Evolutionary conservation across 2,797 vertebrate species (phyloP), one percentile per base, ranked within the genome.

Genomic region (Typhlichthys eigenmanni): DNA sequence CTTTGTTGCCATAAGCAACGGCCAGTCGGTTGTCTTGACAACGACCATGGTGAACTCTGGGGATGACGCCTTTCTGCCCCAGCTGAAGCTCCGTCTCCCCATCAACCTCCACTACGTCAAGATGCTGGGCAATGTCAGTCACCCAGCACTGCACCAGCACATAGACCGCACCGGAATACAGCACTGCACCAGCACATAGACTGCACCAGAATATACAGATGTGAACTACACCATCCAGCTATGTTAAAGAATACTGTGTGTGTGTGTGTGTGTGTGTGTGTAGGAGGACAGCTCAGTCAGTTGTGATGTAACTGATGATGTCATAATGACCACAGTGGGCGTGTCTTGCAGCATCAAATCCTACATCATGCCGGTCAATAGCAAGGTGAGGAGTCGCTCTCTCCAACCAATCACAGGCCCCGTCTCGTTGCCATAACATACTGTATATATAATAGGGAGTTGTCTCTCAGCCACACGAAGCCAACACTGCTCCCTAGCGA

Each of bases 61-160:
- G 66, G 96, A 98, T 5, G 94, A 97, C 10, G 96, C 96, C 0
- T 97, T 96, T 65, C 90, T 95, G 67, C 94, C 96, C 0, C 80
- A 86, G 38, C 87, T 99, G 51, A 90, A 82, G 4, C 74, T 98
- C 68, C 81, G 66, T 0, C 93, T 98, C 55, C 96, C 96, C 13
- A 80, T 81, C 63, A 93, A 92, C 62, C 89, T 99, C 81, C 94
- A 96, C 68, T 97, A 95, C 84, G 91, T 94, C 69, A 95, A 95
- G 91, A 89, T 96, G 43, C 73, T 89, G 32, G n/a, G 38, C 1
- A 52, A 17, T 13, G 49, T 61, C 7, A 52, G 60, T 52, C 5
- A 47, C 10, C n/a, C 6, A 45, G 43, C 14, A 8, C n/a, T n/a
- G 0, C 13, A 14, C 17, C 24, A 4, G 12, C n/a, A 34, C 24